Evolutionary conservation across 2,797 vertebrate species (phyloP).

Genomic region (Chloroceryle amazona): DNA sequence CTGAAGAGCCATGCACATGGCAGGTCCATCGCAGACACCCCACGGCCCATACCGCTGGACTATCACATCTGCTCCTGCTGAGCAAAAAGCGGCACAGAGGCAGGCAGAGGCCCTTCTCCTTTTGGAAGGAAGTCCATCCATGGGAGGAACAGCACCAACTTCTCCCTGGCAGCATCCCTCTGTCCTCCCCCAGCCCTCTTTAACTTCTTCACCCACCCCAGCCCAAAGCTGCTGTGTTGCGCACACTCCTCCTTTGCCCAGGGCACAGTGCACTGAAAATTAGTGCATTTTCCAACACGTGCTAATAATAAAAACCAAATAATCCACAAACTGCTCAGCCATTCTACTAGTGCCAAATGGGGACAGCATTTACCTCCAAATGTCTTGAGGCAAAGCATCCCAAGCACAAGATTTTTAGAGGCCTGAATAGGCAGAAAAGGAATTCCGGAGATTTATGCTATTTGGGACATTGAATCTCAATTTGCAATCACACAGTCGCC

Average conservation of each 20-base stretch:
- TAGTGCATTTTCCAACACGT: neutral
- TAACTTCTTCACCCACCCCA: neutral
- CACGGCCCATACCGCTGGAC: neutral
- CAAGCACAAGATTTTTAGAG: neutral
- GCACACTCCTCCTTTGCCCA: fast-evolving
- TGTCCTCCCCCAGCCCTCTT: neutral
- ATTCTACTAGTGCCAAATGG: neutral
- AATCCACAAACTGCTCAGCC: neutral
- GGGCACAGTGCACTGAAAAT: neutral
- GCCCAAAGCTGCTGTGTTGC: neutral
- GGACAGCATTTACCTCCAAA: neutral
- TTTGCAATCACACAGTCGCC: neutral
- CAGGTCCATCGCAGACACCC: neutral
- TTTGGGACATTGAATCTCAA: conserved; percentile 3
- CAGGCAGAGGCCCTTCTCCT: neutral
- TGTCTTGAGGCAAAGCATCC: neutral
- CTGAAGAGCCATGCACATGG: neutral
- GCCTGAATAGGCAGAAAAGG: neutral
- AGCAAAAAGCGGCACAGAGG: neutral
- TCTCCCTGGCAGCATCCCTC: neutral
- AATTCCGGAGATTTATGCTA: neutral
- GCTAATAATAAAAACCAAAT: neutral
- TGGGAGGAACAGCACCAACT: neutral
- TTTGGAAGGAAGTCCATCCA: neutral
- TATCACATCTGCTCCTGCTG: neutral